phyloP scores from a whole-genome alignment of 2,113 vertebrate genomes.

The Isichthys henryi region DNA sequence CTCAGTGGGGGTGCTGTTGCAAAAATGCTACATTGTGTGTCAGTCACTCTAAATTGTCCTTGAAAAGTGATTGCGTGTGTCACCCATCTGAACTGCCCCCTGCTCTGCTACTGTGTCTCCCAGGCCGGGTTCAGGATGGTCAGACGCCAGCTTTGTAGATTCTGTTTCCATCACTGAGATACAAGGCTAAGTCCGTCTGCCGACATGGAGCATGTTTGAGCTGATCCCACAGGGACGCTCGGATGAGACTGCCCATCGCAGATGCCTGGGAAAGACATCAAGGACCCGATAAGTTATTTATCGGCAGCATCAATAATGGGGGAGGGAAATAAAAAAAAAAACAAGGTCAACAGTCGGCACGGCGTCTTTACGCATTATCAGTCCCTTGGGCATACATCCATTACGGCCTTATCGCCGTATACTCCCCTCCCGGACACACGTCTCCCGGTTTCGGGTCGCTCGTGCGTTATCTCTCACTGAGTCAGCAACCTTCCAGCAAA shows the following conservation, averaged over 20 bases:
- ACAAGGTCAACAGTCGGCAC: not conserved
- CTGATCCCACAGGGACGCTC: not conserved
- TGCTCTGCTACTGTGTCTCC: not conserved
- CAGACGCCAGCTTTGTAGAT: not conserved
- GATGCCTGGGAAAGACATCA: not conserved
- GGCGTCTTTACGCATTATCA: not conserved
- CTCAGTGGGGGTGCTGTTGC: not conserved
- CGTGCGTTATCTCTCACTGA: not conserved
- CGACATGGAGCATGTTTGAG: not conserved
- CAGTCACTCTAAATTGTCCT: not conserved
- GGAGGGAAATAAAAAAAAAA: not conserved
- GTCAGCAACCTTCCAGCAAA: not conserved
- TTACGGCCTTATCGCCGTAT: conserved; percentile 3
- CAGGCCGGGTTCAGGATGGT: not conserved
- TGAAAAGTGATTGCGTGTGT: not conserved
- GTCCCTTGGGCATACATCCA: not conserved
- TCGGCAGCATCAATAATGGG: not conserved
- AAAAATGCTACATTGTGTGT: not conserved
- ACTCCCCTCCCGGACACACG: not conserved
- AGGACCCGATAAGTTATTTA: not conserved
- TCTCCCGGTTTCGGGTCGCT: not conserved
- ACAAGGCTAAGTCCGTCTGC: not conserved
- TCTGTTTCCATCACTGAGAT: not conserved
- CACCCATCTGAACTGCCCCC: not conserved
- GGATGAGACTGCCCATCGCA: not conserved